A percentile compares a stretch with the other conserved stretches of the same genome.
phyloP scores from a whole-genome alignment of 2,113 vertebrate species.

The Amazona vittata region DNA sequence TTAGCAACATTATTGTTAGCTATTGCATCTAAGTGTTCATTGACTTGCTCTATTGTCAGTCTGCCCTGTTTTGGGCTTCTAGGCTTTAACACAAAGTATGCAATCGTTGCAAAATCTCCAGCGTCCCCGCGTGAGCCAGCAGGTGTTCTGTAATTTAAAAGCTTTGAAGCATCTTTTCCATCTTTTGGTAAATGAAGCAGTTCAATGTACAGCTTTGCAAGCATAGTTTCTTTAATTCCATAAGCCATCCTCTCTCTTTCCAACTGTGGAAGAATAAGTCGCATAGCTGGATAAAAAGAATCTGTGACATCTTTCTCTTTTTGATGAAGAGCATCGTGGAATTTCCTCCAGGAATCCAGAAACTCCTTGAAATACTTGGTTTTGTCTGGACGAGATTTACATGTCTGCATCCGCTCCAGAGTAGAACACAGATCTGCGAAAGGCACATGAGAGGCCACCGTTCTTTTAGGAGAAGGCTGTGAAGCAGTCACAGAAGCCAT shows the following conservation, averaged over 20 bases:
- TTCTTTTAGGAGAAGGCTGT: constrained; percentile 35
- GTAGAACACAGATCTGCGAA: constrained; percentile 89
- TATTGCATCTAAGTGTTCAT: constrained; percentile 88
- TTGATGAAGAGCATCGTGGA: constrained; percentile 90
- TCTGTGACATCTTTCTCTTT: constrained; percentile 82
- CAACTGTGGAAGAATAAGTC: constrained; percentile 90
- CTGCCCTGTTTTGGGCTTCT: constrained; percentile 85
- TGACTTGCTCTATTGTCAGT: constrained; percentile 89
- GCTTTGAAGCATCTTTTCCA: constrained; percentile 91
- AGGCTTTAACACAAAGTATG: constrained; percentile 93
- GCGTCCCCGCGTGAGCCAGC: constrained; percentile 82
- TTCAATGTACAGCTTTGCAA: constrained; percentile 95
- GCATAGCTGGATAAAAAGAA: constrained; percentile 95
- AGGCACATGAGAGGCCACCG: constrained; percentile 89
- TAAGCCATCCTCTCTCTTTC: constrained; percentile 96
- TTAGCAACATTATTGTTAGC: constrained; percentile 85
- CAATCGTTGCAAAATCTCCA: constrained; percentile 91
- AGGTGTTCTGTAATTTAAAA: constrained; percentile 91
- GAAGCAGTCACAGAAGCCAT: constrained; percentile 70
- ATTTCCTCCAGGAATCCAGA: constrained; percentile 91
- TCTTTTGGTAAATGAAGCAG: constrained; percentile 89
- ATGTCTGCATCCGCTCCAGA: constrained; percentile 89
- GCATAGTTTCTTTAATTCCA: constrained; percentile 96
- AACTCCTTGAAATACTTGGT: constrained; percentile 85
- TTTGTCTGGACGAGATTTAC: constrained; percentile 88